Conservation (phyloP, 2,797 vertebrate genomes). For the Adelosebastes latens region DNA sequence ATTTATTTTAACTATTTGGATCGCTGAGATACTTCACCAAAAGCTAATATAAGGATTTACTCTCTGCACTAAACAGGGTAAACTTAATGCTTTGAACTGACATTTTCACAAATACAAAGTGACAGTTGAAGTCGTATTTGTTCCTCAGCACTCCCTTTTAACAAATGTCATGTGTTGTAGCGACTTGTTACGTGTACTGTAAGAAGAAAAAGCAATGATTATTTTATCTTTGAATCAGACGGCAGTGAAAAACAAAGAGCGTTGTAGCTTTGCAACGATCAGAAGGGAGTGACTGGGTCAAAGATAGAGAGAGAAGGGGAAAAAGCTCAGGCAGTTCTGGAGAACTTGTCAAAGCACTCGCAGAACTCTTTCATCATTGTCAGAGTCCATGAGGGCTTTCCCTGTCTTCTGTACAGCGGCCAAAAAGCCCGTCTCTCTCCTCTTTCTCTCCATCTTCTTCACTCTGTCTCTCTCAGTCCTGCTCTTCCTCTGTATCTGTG, state of each 20-base stretch:
- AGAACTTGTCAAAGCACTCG: constrained; percentile 67
- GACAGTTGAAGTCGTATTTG: constrained; percentile 20
- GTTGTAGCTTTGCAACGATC: constrained; percentile 30
- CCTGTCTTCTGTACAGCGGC: constrained; percentile 41
- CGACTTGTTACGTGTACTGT: constrained; percentile 9
- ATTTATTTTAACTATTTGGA: constrained; percentile 22
- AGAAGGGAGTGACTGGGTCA: constrained; percentile 27
- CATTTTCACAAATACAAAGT: background rate
- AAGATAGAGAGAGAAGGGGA: constrained; percentile 8
- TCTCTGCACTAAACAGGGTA: background rate
- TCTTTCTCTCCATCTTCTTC: background rate
- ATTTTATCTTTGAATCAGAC: constrained; percentile 29
- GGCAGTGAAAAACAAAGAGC: background rate
- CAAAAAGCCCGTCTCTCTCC: constrained; percentile 23
- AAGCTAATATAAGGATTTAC: background rate
- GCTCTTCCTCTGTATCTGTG: constrained; percentile 20
- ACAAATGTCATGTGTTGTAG: constrained; percentile 26
- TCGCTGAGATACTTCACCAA: constrained; percentile 51
- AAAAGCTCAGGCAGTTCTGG: constrained; percentile 15
- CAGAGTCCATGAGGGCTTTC: constrained; percentile 59
- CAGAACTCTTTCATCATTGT: constrained; percentile 71
- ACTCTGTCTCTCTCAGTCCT: background rate
- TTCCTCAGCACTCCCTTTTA: constrained; percentile 49
- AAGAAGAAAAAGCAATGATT: background rate
- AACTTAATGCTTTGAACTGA: background rate